phyloP scores from a whole-genome alignment of 2,888 invertebrate species.

The Yponomeuta sedellus region DNA sequence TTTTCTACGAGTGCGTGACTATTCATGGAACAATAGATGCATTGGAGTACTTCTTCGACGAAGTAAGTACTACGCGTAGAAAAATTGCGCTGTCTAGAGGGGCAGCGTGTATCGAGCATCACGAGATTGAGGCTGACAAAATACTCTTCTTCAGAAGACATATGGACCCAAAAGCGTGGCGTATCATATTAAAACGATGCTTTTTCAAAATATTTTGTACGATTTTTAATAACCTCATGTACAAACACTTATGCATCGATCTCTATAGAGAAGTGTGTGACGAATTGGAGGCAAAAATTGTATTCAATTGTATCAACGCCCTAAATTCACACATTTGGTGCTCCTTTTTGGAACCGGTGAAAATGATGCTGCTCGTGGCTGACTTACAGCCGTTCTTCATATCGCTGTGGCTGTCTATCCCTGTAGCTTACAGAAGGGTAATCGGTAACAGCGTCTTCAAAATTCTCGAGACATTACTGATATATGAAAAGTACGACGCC shows the following conservation, averaged over 20 bases:
- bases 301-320: neutral
- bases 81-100: neutral
- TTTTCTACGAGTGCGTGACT: neutral
- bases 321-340: neutral
- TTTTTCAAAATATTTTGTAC: slow-evolving; percentile 4
- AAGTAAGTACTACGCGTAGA: neutral
- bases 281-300: neutral
- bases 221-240: neutral
- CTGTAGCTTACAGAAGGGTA: neutral
- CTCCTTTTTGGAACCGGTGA: neutral
- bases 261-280: neutral
- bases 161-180: neutral
- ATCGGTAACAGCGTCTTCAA: neutral
- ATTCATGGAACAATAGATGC: neutral
- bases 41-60: slow-evolving; percentile 1
- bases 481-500: neutral
- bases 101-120: neutral
- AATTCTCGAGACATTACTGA: neutral
- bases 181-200: neutral
- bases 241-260: slow-evolving; percentile 11
- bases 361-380: neutral
- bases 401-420: slow-evolving; percentile 3
- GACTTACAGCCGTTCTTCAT: neutral
- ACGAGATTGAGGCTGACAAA: neutral
- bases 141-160: slow-evolving; percentile 6